Percentiles rank a stretch among this genome's conserved stretches.
These are phyloP conservation scores for Dorcus hopei DNA, from an alignment of 2,888 invertebrate genomes.

Conservation along the genomic window DNA sequence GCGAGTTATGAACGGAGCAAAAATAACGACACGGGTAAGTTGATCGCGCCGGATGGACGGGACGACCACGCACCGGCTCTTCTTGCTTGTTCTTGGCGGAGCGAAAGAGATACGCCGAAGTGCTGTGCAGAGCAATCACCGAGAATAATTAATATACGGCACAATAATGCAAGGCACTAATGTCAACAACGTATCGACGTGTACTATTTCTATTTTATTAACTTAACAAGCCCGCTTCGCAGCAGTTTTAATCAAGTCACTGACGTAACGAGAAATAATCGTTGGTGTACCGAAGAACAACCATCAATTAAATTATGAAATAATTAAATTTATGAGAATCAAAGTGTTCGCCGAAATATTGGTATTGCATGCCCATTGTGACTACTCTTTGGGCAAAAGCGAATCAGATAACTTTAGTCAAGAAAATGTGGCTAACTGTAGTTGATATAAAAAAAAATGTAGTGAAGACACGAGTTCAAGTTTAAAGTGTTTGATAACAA, in stretches of 20 bases:
- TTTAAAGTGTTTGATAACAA: too few species aligned
- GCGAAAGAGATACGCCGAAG: background rate
- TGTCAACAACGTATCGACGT: background rate
- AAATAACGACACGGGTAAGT: background rate
- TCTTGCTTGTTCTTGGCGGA: background rate
- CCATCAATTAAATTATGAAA: background rate
- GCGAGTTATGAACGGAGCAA: conserved; percentile 2
- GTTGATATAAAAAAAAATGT: too few species aligned
- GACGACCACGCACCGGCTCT: background rate
- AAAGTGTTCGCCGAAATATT: too few species aligned
- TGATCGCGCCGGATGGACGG: background rate
- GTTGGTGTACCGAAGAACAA: background rate
- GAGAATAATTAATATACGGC: background rate
- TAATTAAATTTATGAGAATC: background rate
- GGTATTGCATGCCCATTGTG: too few species aligned
- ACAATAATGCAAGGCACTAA: background rate
- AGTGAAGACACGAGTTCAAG: too few species aligned
- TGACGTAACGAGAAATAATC: background rate
- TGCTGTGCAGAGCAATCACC: background rate
- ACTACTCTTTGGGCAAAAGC: too few species aligned
- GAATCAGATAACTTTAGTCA: too few species aligned
- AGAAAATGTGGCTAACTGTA: too few species aligned
- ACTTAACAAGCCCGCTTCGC: background rate
- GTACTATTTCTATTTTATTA: background rate
- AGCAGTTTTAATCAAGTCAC: too few species aligned